These are phyloP conservation scores for Cygnus olor DNA, from an alignment of 2,797 vertebrate species.

Conservation along the genomic window DNA sequence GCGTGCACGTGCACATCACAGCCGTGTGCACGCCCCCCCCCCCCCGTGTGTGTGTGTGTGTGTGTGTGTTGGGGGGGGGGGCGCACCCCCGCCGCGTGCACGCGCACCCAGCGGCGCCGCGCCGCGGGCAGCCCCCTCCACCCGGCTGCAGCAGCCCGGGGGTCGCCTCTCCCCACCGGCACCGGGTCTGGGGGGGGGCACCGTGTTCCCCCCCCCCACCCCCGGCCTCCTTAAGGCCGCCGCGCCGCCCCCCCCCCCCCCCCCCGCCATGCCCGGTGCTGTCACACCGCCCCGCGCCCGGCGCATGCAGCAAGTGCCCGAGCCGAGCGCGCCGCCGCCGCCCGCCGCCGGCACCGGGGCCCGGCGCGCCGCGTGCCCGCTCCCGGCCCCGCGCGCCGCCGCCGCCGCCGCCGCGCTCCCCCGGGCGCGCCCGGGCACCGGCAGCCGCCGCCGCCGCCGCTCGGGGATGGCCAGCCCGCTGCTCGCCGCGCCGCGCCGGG, in stretches of 20 bases:
- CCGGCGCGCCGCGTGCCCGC: slow-evolving; percentile 61
- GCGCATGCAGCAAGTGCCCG: slow-evolving; percentile 66
- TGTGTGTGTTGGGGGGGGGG: too few species aligned
- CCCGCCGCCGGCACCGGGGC: slow-evolving; percentile 59
- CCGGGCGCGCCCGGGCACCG: slow-evolving; percentile 26
- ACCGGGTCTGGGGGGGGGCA: neutral
- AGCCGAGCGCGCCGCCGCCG: slow-evolving; percentile 67
- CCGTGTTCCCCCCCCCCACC: neutral
- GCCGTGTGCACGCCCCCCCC: neutral
- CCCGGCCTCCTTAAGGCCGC: neutral
- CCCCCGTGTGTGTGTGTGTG: too few species aligned
- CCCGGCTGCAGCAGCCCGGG: neutral
- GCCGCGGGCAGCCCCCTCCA: too few species aligned
- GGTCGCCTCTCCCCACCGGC: neutral
- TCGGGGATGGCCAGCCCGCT: slow-evolving; percentile 52
- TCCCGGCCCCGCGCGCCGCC: neutral
- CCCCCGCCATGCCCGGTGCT: neutral
- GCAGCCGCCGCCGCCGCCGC: slow-evolving; percentile 28
- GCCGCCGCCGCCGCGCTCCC: neutral
- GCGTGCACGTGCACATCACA: neutral
- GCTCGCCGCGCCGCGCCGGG: slow-evolving; percentile 12
- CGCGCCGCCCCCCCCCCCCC: neutral
- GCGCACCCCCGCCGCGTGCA: neutral
- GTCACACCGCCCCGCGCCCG: slow-evolving; percentile 35
- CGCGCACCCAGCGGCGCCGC: neutral